Base-by-base conservation (phyloP, 2,113 vertebrate genomes). In the Syngnathoides biaculeatus region DNA sequence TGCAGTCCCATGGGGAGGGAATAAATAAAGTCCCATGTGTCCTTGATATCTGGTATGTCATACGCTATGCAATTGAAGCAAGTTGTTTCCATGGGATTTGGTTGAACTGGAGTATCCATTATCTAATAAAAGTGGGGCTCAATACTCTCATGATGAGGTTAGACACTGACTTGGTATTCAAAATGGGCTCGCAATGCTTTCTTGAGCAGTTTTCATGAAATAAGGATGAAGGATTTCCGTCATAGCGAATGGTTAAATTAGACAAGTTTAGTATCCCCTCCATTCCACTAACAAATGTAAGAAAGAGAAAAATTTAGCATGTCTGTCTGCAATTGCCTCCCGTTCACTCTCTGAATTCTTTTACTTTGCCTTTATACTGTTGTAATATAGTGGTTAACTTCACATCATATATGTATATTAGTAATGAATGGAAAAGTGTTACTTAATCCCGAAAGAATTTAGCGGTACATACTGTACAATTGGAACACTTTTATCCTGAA, bases 71-170 rank as follows among this genome's bases (percentile, higher is more conserved):
- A 67, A 57, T 42, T 62, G 26, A 65, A 24, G n/a, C 40, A 56
- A 73, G 55, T 57, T 62, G 63, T 68, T 76, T 78, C 50, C 55
- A 1, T 58, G 24, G 65, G 48, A 79, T 76, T 76, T 72, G n/a
- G 57, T 71, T 61, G 62, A 72, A 71, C 45, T 68, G 59, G 66
- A 65, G 47, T 69, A 10, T 4, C 65, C 35, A 74, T 79, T 76
- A 79, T 79, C 42, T 72, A 72, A 84, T 87, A 67, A 79, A 24
- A 63, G 66, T 5, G 65, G 40, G 45, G 61, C 62, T 81, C 70
- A 78, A 78, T 79, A 79, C 61, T 81, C 79, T 76, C 65, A 84
- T 79, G 68, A 75, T 38, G 68, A 65, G 50, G 81, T 83, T 68
- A 74, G 70, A 75, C 62, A 66, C 57, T 55, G 50, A 35, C 22